Evolutionary conservation across 2,888 invertebrate genomes (phyloP).

Genomic region (Callyntrura guangdongensis): DNA sequence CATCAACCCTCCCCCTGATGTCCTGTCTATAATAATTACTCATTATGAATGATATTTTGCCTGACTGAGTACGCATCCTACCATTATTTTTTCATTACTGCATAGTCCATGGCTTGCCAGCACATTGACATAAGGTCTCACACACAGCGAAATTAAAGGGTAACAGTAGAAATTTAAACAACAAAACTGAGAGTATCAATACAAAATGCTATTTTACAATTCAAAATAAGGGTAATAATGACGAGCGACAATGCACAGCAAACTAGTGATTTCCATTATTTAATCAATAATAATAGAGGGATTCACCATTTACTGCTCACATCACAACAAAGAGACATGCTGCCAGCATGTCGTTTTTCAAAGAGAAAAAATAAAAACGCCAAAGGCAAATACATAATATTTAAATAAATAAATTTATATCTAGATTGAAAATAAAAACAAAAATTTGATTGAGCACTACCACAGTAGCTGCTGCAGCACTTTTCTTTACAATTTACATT

Average conservation of each 20-base stretch:
- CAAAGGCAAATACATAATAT: conserved; percentile 23
- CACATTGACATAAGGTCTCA: background rate
- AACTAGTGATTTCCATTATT: conserved; percentile 51
- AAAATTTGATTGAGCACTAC: background rate
- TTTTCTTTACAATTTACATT: conserved; percentile 42
- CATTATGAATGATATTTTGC: background rate
- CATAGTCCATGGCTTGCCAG: background rate
- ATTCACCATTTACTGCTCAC: conserved; percentile 19
- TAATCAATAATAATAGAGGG: conserved; percentile 37
- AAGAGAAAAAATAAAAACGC: background rate
- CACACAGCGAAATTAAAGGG: conserved; percentile 8
- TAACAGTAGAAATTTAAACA: background rate
- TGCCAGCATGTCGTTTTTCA: conserved; percentile 4
- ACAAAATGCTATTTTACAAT: background rate
- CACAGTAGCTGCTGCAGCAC: background rate
- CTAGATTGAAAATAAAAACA: background rate
- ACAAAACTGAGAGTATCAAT: conserved; percentile 45
- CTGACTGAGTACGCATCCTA: background rate
- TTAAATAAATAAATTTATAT: background rate
- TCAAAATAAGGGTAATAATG: background rate
- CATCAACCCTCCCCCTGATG: conserved; percentile 4
- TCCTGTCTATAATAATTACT: conserved; percentile 46
- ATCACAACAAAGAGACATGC: background rate
- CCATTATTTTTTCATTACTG: background rate
- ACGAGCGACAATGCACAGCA: conserved; percentile 15